Evolutionary conservation across 2,113 vertebrate species (phyloP).

Genomic region (Puma concolor): DNA sequence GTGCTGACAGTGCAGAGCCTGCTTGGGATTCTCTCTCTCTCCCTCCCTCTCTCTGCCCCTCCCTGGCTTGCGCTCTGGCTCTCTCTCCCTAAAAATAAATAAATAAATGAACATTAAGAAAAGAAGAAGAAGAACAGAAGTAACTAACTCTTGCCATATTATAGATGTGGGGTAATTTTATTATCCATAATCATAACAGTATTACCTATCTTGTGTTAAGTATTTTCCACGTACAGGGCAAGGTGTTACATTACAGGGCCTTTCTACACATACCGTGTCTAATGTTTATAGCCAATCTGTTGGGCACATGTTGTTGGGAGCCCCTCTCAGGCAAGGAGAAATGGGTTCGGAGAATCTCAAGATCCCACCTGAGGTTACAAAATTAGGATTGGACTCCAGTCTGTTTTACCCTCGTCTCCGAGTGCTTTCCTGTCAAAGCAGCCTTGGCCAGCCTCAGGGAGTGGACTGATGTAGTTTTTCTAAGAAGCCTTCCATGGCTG

Average conservation of each 20-base stretch:
- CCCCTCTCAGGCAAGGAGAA: slow-evolving; percentile 26
- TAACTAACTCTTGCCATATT: background rate
- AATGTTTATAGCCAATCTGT: slow-evolving; percentile 49
- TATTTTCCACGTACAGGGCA: background rate
- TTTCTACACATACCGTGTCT: slow-evolving; percentile 43
- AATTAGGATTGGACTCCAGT: background rate
- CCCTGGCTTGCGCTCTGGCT: no score
- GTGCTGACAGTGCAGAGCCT: no score
- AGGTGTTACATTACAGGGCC: background rate
- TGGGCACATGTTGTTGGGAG: background rate
- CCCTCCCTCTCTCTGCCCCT: no score
- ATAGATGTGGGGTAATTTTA: background rate
- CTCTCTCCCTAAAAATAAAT: no score
- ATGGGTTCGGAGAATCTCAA: background rate
- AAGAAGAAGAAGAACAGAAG: background rate
- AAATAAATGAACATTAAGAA: no score
- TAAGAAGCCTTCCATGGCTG: slow-evolving; percentile 42
- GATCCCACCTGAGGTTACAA: background rate
- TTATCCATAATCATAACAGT: background rate
- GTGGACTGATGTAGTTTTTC: accelerated
- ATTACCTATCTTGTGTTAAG: background rate
- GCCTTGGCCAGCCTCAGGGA: background rate
- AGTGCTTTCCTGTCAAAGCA: background rate
- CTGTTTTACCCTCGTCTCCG: background rate
- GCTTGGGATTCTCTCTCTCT: no score